A percentile compares a stretch with the other conserved stretches of the same genome.
Evolutionary conservation across 2,888 invertebrate species (phyloP).

Genomic region (Tubulanus polymorphus): DNA sequence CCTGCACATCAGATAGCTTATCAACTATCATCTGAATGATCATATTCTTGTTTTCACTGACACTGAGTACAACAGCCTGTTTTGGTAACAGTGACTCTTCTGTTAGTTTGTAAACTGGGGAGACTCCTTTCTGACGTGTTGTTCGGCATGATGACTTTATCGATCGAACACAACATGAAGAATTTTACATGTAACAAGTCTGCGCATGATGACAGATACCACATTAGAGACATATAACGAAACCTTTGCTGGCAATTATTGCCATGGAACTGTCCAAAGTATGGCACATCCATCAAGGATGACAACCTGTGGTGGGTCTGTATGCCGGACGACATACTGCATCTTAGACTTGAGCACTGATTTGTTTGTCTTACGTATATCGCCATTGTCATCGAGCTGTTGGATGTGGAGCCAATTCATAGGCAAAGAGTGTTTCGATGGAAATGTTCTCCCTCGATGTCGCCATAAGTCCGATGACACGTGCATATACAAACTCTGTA

Average conservation of each 20-base stretch:
- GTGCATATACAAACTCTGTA: neutral
- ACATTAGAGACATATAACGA: too few relatives aligned
- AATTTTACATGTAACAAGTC: too few relatives aligned
- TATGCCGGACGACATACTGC: too few relatives aligned
- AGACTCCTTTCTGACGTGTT: neutral
- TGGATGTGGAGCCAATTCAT: neutral
- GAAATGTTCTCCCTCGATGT: too few relatives aligned
- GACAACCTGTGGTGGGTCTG: too few relatives aligned
- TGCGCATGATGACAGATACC: too few relatives aligned
- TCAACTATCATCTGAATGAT: slow-evolving; percentile 18
- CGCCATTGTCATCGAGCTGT: neutral
- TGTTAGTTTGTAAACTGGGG: slow-evolving; percentile 6
- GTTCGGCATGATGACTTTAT: neutral
- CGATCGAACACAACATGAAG: too few relatives aligned
- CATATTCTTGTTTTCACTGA: slow-evolving; percentile 18
- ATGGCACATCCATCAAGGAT: slow-evolving; percentile 20
- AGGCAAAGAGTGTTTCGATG: neutral
- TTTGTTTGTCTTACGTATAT: neutral
- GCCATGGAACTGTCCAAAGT: slow-evolving; percentile 18
- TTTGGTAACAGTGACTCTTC: slow-evolving; percentile 12
- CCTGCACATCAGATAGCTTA: slow-evolving; percentile 1
- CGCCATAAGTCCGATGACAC: neutral
- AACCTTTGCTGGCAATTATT: too few relatives aligned
- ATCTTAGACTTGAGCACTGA: too few relatives aligned
- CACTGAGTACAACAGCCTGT: slow-evolving; percentile 15